phyloP scores from a whole-genome alignment of 2,113 vertebrate species.

The Arvicanthis niloticus region DNA sequence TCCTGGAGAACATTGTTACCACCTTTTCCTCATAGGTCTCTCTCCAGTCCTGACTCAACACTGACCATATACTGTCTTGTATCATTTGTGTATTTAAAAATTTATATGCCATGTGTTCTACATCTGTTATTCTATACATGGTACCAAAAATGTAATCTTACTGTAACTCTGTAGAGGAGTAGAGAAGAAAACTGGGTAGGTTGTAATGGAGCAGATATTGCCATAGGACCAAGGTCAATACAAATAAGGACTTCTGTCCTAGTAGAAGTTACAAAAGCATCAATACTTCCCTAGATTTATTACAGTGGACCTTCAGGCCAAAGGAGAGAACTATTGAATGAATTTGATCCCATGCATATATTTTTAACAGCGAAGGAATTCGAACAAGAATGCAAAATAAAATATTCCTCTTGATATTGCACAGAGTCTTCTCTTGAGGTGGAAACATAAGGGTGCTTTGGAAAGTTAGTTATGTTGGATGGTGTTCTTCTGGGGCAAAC shows the following conservation, averaged over 20 bases:
- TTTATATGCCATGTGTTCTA: neutral
- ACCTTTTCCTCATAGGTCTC: neutral
- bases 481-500: too few relatives aligned
- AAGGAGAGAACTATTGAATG: constrained; percentile 89
- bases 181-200: neutral
- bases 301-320: constrained; percentile 91
- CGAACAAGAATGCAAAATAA: constrained; percentile 87
- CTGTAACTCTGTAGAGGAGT: neutral
- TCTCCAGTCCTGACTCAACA: neutral
- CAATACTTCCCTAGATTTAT: constrained; percentile 85
- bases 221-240: neutral
- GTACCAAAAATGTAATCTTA: neutral
- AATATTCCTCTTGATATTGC: constrained; percentile 73
- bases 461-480: too few relatives aligned
- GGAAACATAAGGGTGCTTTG: too few relatives aligned
- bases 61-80: neutral
- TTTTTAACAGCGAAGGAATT: constrained; percentile 89
- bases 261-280: neutral
- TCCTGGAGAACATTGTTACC: neutral
- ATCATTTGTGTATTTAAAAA: neutral
- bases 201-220: neutral
- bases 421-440: neutral
- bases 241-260: neutral
- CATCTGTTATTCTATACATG: neutral
- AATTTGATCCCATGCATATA: constrained; percentile 89